Evolutionary conservation across 1,140 invertebrate genomes (phyloP).

Genomic region (Babylonia areolata): DNA sequence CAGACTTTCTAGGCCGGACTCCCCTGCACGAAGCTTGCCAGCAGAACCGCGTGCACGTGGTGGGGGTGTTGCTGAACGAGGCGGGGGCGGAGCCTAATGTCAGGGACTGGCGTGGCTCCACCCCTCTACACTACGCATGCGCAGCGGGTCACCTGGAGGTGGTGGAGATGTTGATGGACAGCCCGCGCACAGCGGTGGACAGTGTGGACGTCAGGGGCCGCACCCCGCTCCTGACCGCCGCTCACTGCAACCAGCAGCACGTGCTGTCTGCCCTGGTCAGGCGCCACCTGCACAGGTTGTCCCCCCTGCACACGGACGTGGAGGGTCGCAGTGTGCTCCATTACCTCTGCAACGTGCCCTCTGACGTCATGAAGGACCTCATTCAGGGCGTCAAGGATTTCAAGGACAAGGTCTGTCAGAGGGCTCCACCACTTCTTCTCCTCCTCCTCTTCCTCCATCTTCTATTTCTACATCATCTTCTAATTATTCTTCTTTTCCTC

Average conservation of each 20-base stretch:
- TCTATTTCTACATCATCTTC: no score
- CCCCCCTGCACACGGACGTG: slow-evolving; percentile 12
- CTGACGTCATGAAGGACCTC: not conserved
- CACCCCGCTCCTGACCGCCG: slow-evolving; percentile 28
- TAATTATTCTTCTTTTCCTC: no score
- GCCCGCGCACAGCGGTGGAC: not conserved
- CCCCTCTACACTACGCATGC: slow-evolving; percentile 43
- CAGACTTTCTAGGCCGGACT: slow-evolving; percentile 25
- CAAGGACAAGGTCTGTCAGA: not conserved
- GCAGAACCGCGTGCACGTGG: slow-evolving; percentile 24
- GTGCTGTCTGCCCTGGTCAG: slow-evolving; percentile 25
- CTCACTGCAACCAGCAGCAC: slow-evolving; percentile 24
- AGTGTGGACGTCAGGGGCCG: slow-evolving; percentile 8
- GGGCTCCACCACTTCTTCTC: no score
- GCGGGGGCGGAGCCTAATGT: slow-evolving; percentile 27
- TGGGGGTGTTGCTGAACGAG: slow-evolving; percentile 20
- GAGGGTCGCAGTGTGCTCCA: slow-evolving; percentile 14
- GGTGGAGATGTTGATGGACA: slow-evolving; percentile 27
- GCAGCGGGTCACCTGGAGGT: slow-evolving; percentile 15
- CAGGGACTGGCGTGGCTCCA: slow-evolving; percentile 40
- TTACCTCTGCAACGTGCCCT: not conserved
- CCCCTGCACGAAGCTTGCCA: slow-evolving; percentile 40
- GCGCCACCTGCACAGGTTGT: slow-evolving; percentile 16
- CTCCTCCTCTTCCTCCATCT: no score
- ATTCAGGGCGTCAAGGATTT: not conserved